Evolutionary conservation across 2,888 invertebrate genomes (phyloP).

Genomic region (Parnassius apollo): DNA sequence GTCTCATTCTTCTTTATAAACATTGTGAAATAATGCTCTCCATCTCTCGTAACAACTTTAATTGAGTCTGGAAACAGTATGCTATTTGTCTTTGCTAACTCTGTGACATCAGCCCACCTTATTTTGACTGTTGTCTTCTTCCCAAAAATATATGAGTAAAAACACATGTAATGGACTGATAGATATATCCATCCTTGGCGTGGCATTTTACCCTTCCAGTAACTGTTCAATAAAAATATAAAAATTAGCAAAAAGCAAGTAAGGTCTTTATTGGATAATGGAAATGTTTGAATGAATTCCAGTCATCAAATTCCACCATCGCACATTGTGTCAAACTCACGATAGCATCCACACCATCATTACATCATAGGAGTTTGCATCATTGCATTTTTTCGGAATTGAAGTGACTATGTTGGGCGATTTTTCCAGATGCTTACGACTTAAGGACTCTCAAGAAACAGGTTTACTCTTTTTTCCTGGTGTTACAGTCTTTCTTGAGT

Average conservation of each 20-base stretch:
- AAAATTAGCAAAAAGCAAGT: neutral
- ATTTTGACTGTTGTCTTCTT: conserved; percentile 93
- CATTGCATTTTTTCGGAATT: no score
- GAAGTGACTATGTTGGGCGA: no score
- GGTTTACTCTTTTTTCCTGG: no score
- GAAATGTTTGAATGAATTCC: no score
- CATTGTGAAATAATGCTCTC: conserved; percentile 94
- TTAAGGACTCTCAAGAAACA: no score
- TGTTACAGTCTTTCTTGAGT: no score
- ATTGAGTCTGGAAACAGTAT: conserved; percentile 92
- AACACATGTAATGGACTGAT: conserved; percentile 97
- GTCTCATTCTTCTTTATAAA: conserved; percentile 94
- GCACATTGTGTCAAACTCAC: no score
- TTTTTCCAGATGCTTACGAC: no score
- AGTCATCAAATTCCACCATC: no score
- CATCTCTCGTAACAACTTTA: conserved; percentile 91
- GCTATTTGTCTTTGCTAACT: conserved; percentile 88
- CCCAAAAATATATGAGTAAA: conserved; percentile 96
- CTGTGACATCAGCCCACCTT: conserved; percentile 94
- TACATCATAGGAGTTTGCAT: no score
- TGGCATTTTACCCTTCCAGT: conserved; percentile 95
- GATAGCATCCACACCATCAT: no score
- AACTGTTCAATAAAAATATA: conserved; percentile 78
- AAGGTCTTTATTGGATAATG: no score
- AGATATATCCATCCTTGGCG: conserved; percentile 98